Percentiles rank a stretch among this genome's conserved stretches.
Conservation (phyloP, 2,113 vertebrate genomes). For the Dicaeum eximium region DNA sequence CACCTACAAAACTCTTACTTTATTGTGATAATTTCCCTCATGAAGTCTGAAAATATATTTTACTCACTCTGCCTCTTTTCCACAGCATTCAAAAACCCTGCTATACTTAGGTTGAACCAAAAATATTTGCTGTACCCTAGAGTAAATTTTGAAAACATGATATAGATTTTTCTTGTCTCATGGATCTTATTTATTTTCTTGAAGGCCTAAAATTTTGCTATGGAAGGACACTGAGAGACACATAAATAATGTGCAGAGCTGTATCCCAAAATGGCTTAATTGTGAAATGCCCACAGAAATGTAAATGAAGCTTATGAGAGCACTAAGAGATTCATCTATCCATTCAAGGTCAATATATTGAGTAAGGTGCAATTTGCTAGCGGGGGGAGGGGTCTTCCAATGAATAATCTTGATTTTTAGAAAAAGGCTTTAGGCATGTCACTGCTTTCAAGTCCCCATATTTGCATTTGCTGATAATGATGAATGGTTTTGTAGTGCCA, state of each 20-base stretch:
- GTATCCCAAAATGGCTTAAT: background rate
- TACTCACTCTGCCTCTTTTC: background rate
- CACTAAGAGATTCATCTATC: background rate
- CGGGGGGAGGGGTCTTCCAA: background rate
- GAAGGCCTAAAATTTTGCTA: background rate
- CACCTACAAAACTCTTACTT: background rate
- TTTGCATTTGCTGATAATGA: conserved; percentile 22
- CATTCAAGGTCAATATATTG: conserved; percentile 1
- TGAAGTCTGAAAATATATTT: background rate
- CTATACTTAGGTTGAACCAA: background rate
- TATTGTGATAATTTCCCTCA: background rate
- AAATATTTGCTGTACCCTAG: background rate
- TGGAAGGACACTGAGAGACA: background rate
- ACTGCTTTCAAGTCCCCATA: background rate
- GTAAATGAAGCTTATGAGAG: conserved; percentile 15
- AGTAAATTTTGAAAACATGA: background rate
- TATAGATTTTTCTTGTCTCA: background rate
- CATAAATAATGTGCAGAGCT: background rate
- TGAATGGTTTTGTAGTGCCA: background rate
- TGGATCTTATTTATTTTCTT: background rate
- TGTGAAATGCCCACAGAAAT: conserved; percentile 15
- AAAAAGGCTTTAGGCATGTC: background rate
- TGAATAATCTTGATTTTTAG: background rate
- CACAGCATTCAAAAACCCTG: background rate
- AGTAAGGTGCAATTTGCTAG: background rate